Evolutionary conservation across 2,113 vertebrate species (phyloP).

Genomic region (Symphodus melops): DNA sequence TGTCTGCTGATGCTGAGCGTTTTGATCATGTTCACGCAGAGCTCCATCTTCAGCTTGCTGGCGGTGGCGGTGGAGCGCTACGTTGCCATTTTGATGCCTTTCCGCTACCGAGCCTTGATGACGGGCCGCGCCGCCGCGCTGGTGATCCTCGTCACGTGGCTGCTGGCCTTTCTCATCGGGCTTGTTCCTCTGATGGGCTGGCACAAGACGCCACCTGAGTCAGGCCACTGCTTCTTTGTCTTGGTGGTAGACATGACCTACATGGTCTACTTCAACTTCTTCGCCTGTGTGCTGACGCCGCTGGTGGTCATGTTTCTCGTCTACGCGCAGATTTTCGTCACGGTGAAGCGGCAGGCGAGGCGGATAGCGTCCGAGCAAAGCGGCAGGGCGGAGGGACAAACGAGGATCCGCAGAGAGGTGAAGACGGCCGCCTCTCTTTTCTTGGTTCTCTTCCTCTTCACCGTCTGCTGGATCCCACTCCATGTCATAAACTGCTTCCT

Average conservation of each 20-base stretch:
- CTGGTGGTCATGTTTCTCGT: conserved; percentile 79
- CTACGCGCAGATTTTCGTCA: conserved; percentile 68
- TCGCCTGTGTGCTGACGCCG: conserved; percentile 68
- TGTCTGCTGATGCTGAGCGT: conserved; percentile 85
- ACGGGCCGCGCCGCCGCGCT: conserved; percentile 77
- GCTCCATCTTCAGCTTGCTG: conserved; percentile 85
- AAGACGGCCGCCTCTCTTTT: conserved; percentile 80
- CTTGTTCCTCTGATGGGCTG: conserved; percentile 82
- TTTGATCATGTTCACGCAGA: conserved; percentile 84
- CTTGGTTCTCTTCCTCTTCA: conserved; percentile 82
- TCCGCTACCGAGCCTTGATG: conserved; percentile 81
- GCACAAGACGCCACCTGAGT: conserved; percentile 64
- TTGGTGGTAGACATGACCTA: conserved; percentile 76
- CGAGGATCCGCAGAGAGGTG: conserved; percentile 67
- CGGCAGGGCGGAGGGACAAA: conserved; percentile 27
- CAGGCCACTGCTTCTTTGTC: conserved; percentile 77
- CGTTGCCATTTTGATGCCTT: conserved; percentile 84
- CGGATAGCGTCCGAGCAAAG: conserved; percentile 60
- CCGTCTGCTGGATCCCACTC: conserved; percentile 84
- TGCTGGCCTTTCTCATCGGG: conserved; percentile 75
- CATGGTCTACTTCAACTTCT: conserved; percentile 81
- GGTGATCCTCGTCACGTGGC: conserved; percentile 78
- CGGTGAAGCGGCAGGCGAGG: conserved; percentile 68
- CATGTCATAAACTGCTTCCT: conserved; percentile 85
- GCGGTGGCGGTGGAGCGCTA: conserved; percentile 85